Conservation (phyloP, 2,888 invertebrate genomes). For the Xestoiulus laeticollis region DNA sequence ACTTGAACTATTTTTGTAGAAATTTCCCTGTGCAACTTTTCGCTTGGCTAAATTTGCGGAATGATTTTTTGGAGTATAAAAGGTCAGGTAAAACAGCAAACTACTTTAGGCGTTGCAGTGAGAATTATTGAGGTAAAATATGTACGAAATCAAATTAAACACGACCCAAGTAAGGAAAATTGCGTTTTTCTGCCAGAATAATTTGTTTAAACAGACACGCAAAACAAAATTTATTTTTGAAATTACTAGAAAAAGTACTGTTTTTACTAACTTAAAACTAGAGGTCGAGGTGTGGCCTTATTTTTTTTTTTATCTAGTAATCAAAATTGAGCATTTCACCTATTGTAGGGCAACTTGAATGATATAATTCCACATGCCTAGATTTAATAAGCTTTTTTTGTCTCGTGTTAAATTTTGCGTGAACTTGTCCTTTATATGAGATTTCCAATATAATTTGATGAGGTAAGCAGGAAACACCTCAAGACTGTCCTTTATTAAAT, state of each 20-base stretch:
- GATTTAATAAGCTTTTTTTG: neutral
- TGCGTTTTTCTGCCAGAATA: neutral
- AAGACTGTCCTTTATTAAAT: constrained; percentile 13
- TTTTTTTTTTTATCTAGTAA: neutral
- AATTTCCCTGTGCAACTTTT: neutral
- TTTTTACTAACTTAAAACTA: neutral
- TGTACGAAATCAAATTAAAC: constrained; percentile 10
- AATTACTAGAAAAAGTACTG: neutral
- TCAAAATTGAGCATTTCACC: neutral
- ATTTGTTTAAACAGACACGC: neutral
- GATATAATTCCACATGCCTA: constrained; percentile 8
- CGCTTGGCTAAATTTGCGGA: constrained; percentile 35
- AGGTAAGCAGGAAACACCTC: constrained; percentile 12
- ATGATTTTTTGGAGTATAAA: constrained; percentile 14
- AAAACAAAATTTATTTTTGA: constrained; percentile 4
- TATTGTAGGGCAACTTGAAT: neutral
- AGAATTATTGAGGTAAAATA: neutral
- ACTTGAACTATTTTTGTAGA: neutral
- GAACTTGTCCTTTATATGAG: neutral
- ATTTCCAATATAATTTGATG: constrained; percentile 11
- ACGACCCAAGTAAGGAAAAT: constrained; percentile 14
- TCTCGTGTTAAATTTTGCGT: neutral
- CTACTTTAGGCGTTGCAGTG: neutral
- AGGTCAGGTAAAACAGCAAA: neutral
- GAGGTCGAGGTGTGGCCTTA: constrained; percentile 2